Percentiles rank a stretch among this genome's conserved stretches.
Evolutionary conservation across 2,113 vertebrate species (phyloP).

Genomic region (Saccopteryx leptura): DNA sequence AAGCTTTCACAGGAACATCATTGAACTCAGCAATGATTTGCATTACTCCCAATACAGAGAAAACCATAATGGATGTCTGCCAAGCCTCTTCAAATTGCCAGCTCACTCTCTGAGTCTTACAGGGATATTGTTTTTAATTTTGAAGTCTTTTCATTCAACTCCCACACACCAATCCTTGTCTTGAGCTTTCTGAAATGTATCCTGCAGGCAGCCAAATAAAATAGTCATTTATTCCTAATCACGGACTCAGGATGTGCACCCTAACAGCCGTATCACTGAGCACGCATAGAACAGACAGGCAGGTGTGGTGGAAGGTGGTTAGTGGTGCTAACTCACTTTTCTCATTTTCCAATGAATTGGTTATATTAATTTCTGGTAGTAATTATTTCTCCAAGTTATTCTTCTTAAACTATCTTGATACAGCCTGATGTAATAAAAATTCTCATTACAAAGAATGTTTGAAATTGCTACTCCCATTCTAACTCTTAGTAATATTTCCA

Average conservation of each 20-base stretch:
- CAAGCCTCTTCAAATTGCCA: conserved; percentile 71
- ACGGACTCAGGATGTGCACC: conserved; percentile 49
- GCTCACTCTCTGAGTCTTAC: conserved; percentile 77
- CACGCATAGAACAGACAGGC: neutral
- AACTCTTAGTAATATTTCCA: neutral
- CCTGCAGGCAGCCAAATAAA: conserved; percentile 77
- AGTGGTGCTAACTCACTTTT: neutral
- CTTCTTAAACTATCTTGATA: conserved; percentile 23
- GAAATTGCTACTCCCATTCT: conserved; percentile 2
- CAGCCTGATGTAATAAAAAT: conserved; percentile 50
- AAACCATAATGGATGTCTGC: conserved; percentile 76
- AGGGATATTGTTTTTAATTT: conserved; percentile 76
- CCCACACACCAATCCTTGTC: conserved; percentile 57
- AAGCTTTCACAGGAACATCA: conserved; percentile 80
- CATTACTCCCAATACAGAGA: conserved; percentile 76
- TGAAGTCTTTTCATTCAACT: conserved; percentile 78
- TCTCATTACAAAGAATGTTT: conserved; percentile 36
- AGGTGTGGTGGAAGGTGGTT: rapidly evolving
- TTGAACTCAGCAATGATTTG: conserved; percentile 77
- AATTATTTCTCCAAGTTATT: conserved; percentile 17
- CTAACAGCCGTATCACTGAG: neutral
- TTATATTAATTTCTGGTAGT: rapidly evolving
- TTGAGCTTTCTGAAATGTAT: conserved; percentile 77
- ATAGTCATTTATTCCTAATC: conserved; percentile 59
- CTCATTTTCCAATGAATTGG: conserved; percentile 63